Percentiles rank a stretch among this genome's conserved stretches.
Evolutionary conservation across 1,140 invertebrate genomes (phyloP).

Genomic region (Ips typographus): DNA sequence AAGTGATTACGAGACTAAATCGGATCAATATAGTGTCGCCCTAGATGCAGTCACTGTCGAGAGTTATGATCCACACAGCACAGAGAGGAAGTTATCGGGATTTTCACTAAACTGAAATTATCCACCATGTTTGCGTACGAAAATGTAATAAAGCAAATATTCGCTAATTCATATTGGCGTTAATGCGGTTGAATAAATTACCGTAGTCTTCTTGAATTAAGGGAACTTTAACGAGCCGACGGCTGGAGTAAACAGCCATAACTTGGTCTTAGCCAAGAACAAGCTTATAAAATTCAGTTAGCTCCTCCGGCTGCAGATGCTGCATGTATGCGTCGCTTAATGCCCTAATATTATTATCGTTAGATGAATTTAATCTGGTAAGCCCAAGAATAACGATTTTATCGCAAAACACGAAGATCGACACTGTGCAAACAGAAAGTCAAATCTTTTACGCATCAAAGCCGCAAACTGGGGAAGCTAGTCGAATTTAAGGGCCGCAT

Average conservation of each 20-base stretch:
- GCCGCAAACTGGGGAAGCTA: neutral
- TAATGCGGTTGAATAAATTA: neutral
- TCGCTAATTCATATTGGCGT: neutral
- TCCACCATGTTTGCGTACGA: neutral
- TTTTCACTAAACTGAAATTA: neutral
- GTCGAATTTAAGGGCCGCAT: slow-evolving; percentile 11
- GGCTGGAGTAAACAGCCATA: too few species aligned
- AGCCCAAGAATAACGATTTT: too few species aligned
- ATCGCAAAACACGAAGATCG: neutral
- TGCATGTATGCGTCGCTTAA: too few species aligned
- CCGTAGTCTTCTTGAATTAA: neutral
- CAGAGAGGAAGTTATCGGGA: neutral
- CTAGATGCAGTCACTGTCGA: slow-evolving; percentile 7
- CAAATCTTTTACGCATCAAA: neutral
- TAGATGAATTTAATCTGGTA: too few species aligned
- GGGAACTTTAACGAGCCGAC: neutral
- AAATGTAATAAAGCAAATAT: neutral
- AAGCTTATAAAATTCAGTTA: too few species aligned
- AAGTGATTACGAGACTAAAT: slow-evolving; percentile 12
- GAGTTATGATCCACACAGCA: neutral
- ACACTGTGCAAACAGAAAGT: slow-evolving; percentile 7
- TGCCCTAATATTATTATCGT: too few species aligned
- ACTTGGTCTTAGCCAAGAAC: too few species aligned
- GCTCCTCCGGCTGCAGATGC: too few species aligned
- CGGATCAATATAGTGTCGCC: slow-evolving; percentile 16